Evolutionary conservation across 2,888 invertebrate genomes (phyloP), one percentile per base, ranked within the genome.

Genomic region (Ptycholaimellus sp.): DNA sequence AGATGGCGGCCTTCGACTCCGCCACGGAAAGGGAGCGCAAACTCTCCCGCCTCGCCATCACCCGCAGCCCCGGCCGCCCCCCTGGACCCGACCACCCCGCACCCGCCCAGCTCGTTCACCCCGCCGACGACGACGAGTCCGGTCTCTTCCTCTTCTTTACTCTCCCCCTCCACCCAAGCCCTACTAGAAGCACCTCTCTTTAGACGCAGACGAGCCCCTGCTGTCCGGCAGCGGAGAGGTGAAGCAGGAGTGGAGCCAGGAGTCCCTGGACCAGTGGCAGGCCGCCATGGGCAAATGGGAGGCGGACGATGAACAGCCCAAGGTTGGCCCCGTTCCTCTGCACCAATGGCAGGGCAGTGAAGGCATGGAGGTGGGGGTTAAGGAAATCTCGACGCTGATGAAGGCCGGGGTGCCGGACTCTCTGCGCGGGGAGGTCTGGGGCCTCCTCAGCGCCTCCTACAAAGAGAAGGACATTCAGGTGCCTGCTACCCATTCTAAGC

Each of bases 151-250:
- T 3, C 3, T 37, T 36, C 17, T 14, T 30, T 16, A 11, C 6
- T 6, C n/a, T 6, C 6, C n/a, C 30, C 7, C n/a, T 14, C n/a
- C 30, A 30, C 17, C 6, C 17, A 30, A 13, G 6, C 30, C 7
- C 17, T 30, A 14, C 14, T 30, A 11, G 17, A 30, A 30, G 17
- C 6, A 30, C 6, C 6, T n/a, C 9, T 30, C 17, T 49, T 37
- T 32, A 52, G 67, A 67, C 51, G 58, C 59, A 36, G 67, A 68
- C 50, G 93, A 93, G 54, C 90, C 90, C 0, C 65, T 93, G 43
- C 66, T 90, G n/a, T 90, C 87, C 60, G 96, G 96, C 1, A 90
- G 87, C 3, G 96, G 96, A 0, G 73, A 78, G 53, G 93, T 96
- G 1, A 83, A 83, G 1, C 87, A 85, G 59, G 90, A 93, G 53